Base-by-base conservation (phyloP, 2,113 vertebrate genomes). In the Chloebia gouldiae region DNA sequence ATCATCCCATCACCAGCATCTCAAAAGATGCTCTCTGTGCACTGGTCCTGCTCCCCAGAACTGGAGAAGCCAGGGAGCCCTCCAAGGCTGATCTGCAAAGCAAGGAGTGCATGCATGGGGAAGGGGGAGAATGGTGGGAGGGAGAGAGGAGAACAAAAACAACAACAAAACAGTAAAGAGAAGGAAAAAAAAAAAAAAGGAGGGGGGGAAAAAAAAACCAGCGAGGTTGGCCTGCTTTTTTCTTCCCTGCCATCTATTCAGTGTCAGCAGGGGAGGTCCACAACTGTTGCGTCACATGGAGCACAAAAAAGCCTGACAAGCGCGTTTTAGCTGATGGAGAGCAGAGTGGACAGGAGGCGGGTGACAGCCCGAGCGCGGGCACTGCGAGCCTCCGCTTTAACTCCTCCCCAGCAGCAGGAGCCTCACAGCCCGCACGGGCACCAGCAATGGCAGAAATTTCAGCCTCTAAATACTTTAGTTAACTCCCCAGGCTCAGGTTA, bases 321-420 rank as follows among this genome's bases (percentile, higher is more conserved):
- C n/a, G 1, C 84, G 79, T 92, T 94, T 81, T 45, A 86, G 82
- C 86, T 95, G 94, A 93, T 68, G 94, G 92, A 93, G 92, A 96
- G 79, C 92, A 90, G 90, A 86, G 85, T 57, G 96, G 95, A 95
- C 93, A 82, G 87, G 84, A 93, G 94, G 80, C 92, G 93, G 95
- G 80, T 93, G 95, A 95, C 92, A 96, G 93, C 92, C 84, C 0
- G 42, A 63, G 9, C 7, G 10, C 23, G 4, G 84, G 39, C 10
- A 78, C 18, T 24, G 25, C 7, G 76, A 90, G 88, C 86, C 92
- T 49, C 56, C 2, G 21, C 94, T 88, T 64, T 69, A 94, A 94
- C 42, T n/a, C n/a, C n/a, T n/a, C n/a, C n/a, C 72, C 63, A 65
- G 64, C 21, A 75, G 54, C 72, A 63, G 88, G 49, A 91, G 81